Percentiles rank a stretch among this genome's conserved stretches.
phyloP scores from a whole-genome alignment of 2,797 vertebrate genomes.

The Tamandua tetradactyla region DNA sequence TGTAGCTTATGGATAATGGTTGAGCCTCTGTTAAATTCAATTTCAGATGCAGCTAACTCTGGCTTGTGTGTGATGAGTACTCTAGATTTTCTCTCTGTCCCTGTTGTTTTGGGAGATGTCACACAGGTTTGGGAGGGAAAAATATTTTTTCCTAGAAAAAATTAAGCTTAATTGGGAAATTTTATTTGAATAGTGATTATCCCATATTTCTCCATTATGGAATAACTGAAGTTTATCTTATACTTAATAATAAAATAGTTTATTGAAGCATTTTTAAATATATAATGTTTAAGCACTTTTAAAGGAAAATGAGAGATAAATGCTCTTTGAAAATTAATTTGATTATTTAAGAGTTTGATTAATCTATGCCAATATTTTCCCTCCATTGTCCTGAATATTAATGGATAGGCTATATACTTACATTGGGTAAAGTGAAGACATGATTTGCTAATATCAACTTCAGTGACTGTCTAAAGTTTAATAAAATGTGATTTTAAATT shows the following conservation, averaged over 20 bases:
- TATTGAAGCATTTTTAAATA: conserved; percentile 36
- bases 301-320: conserved; percentile 18
- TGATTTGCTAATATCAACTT: conserved; percentile 1
- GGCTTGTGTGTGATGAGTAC: neutral
- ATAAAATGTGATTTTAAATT: conserved; percentile 29
- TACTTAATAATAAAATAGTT: neutral
- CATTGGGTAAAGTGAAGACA: neutral
- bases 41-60: neutral
- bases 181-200: neutral
- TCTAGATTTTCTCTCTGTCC: neutral
- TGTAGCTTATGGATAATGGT: conserved; percentile 55
- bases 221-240: conserved; percentile 37
- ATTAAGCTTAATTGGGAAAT: no score
- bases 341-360: conserved; percentile 54
- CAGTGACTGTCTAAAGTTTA: neutral
- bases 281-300: conserved; percentile 43
- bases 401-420: conserved; percentile 2
- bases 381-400: conserved; percentile 32
- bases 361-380: conserved; percentile 6
- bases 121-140: neutral
- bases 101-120: neutral
- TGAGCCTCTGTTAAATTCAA: neutral
- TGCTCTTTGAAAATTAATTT: conserved; percentile 20
- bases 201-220: neutral
- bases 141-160: no score